Evolutionary conservation across 2,888 invertebrate genomes (phyloP).

Genomic region (Dicyrtomina minuta): DNA sequence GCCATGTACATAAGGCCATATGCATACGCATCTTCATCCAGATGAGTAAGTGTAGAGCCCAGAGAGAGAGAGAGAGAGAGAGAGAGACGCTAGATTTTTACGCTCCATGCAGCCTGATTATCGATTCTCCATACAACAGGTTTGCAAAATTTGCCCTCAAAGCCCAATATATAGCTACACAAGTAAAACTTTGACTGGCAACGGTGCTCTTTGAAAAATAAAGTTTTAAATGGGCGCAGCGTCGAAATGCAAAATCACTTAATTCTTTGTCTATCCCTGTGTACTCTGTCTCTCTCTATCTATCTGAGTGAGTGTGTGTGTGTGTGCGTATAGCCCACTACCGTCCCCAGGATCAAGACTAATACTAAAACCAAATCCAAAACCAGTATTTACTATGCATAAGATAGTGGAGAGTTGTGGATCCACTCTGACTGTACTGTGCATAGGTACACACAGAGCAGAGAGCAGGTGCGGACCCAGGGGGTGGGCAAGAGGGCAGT

Average conservation of each 20-base stretch:
- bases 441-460: no score
- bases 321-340: no score
- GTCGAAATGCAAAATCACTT: constrained; percentile 29
- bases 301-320: not conserved
- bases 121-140: constrained; percentile 37
- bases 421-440: no score
- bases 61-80: constrained; percentile 24
- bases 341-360: no score
- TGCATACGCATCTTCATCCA: constrained; percentile 11
- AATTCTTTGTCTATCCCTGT: constrained; percentile 23
- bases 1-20: not conserved
- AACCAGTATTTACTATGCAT: no score
- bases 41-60: constrained; percentile 31
- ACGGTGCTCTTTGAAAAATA: constrained; percentile 31
- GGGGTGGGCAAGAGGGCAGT: no score
- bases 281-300: constrained; percentile 5
- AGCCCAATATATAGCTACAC: constrained; percentile 16
- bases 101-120: constrained; percentile 34
- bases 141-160: constrained; percentile 37
- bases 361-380: no score
- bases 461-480: no score
- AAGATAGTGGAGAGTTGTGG: no score
- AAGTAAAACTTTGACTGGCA: constrained; percentile 30
- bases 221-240: constrained; percentile 29
- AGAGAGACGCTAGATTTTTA: constrained; percentile 32